Base-by-base conservation (phyloP, 2,888 invertebrate species). In the Papilio gigon region DNA sequence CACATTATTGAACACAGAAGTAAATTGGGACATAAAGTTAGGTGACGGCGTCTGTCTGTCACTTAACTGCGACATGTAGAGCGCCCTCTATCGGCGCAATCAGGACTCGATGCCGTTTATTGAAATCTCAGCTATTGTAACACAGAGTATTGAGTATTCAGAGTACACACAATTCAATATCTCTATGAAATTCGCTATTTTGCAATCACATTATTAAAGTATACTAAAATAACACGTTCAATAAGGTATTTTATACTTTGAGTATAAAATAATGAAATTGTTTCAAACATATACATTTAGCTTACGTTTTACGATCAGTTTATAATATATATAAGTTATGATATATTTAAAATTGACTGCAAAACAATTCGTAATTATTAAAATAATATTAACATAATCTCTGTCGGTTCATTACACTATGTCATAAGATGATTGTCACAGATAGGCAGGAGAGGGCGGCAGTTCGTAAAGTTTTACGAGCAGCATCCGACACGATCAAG, bases 391-490 rank as follows among this genome's bases (percentile, higher is more conserved):
- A 11, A 4, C 12, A 20, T 61, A 27, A 25, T 33, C 59, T 65
- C 65, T 69, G 42, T 20, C 4, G n/a, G 14, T 40, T 12, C 11
- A 42, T 17, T 68, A 67, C 65, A 67, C 70, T 72, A 22, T 67
- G 11, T 47, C 9, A 42, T 63, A 67, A 72, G 72, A 89, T 88
- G 88, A 90, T 90, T 88, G 89, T 88, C 87, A 84, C 86, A 84
- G 89, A 90, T 91, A 90, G 82, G 80, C 79, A 71, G 75, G 72
- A 79, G 84, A 88, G 89, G 89, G 88, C 88, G 87, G 78, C 81
- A 89, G 89, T 90, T 88, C 90, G 88, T 90, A 90, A 91, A 91
- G 81, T 90, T 90, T 91, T 91, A 91, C 88, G 90, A 90, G 72
- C 77, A 75, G 80, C 85, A 85, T 88, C 88, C 88, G 86, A 86